These are phyloP conservation scores for Schlechtendalia chinensis DNA, from an alignment of 1,140 invertebrate genomes.

Conservation along the genomic window DNA sequence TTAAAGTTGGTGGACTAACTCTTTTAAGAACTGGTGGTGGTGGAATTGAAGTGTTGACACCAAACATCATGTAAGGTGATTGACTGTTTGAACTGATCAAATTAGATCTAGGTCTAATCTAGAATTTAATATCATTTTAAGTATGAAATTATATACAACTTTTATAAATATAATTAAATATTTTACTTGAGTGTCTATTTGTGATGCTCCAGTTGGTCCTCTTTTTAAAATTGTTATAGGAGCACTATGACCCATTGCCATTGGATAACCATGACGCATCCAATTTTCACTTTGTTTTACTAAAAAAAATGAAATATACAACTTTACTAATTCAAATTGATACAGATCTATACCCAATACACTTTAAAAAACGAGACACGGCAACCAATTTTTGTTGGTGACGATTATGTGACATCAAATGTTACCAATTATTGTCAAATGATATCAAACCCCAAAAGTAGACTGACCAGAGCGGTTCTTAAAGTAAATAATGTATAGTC, in stretches of 20 bases:
- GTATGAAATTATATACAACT: not conserved
- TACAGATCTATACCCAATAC: not conserved
- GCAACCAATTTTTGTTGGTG: too few relatives aligned
- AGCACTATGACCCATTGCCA: slow-evolving; percentile 15
- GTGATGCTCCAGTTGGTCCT: slow-evolving; percentile 18
- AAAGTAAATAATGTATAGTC: not conserved
- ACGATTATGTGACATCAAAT: too few relatives aligned
- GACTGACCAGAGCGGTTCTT: too few relatives aligned
- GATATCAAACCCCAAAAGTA: too few relatives aligned
- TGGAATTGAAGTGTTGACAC: slow-evolving; percentile 52
- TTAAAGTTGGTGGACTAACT: slow-evolving; percentile 21
- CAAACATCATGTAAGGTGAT: slow-evolving; percentile 44
- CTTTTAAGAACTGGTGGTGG: slow-evolving; percentile 49
- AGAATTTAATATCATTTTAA: not conserved
- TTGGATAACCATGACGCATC: slow-evolving; percentile 37
- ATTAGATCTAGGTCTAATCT: slow-evolving; percentile 26
- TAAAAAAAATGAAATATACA: not conserved
- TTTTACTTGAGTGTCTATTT: slow-evolving; percentile 37
- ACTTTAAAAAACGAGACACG: too few relatives aligned
- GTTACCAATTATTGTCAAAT: too few relatives aligned
- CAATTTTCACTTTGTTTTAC: slow-evolving; percentile 43
- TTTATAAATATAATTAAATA: not conserved
- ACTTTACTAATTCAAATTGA: not conserved
- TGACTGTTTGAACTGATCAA: slow-evolving; percentile 39
- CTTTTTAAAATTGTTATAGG: slow-evolving; percentile 46